These are phyloP conservation scores for Phoebastria nigripes DNA, from an alignment of 2,797 vertebrate species.

Conservation along the genomic window DNA sequence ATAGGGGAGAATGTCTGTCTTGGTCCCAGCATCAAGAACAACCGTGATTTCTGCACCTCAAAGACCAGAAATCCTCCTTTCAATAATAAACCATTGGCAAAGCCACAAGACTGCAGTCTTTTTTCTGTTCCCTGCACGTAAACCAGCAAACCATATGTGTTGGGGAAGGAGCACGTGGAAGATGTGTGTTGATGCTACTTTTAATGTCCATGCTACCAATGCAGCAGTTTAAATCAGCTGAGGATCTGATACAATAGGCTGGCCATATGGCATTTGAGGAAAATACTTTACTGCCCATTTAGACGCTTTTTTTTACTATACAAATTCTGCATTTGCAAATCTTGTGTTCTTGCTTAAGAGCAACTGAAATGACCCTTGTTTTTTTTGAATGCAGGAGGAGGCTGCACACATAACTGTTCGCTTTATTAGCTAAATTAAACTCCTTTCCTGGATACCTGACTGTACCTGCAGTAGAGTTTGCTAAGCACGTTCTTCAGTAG, in stretches of 20 bases:
- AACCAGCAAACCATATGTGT: neutral
- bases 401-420: fast-evolving
- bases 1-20: neutral
- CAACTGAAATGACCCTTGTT: neutral
- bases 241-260: neutral
- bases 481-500: neutral
- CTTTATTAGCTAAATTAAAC: neutral
- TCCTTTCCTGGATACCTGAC: neutral
- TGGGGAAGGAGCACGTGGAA: neutral
- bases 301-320: neutral
- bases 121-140: neutral
- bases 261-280: neutral
- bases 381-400: neutral
- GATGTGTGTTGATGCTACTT: neutral
- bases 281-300: neutral
- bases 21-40: neutral
- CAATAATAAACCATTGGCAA: neutral
- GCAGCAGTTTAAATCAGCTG: neutral
- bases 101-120: neutral
- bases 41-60: neutral
- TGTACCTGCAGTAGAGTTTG: neutral
- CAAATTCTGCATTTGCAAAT: neutral
- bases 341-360: neutral
- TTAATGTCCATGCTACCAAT: neutral
- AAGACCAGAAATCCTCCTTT: neutral